Percentiles rank a stretch among this genome's conserved stretches.
These are phyloP conservation scores for Eristalinus sepulchralis DNA, from an alignment of 2,888 invertebrate species.

Conservation along the genomic window DNA sequence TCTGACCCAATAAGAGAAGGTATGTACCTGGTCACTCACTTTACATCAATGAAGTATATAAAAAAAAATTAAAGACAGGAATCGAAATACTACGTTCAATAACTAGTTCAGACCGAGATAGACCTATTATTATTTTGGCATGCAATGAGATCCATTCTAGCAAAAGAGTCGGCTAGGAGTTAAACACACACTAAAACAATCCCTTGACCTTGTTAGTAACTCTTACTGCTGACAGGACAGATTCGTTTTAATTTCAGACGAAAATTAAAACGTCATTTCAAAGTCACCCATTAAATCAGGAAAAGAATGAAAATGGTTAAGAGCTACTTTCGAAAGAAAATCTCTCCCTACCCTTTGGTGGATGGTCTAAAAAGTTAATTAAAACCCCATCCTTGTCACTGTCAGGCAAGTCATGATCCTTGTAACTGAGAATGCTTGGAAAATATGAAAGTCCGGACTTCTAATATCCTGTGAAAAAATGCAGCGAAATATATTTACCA, in stretches of 20 bases:
- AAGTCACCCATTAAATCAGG: conserved; percentile 6
- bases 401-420: conserved; percentile 25
- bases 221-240: too few relatives aligned
- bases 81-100: too few relatives aligned
- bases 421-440: background rate
- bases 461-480: background rate
- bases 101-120: too few relatives aligned
- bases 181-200: too few relatives aligned
- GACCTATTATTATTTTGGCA: too few relatives aligned
- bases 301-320: conserved; percentile 1
- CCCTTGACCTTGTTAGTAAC: too few relatives aligned
- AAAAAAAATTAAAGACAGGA: too few relatives aligned
- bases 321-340: background rate
- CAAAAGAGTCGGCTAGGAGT: too few relatives aligned
- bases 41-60: too few relatives aligned
- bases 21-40: too few relatives aligned
- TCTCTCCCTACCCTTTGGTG: background rate
- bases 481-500: background rate
- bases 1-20: too few relatives aligned
- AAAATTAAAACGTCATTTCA: conserved; percentile 47
- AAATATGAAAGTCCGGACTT: background rate
- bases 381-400: conserved; percentile 38
- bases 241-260: background rate
- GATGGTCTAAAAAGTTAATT: conserved; percentile 30
- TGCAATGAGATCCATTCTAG: too few relatives aligned